phyloP scores from a whole-genome alignment of 2,888 invertebrate genomes.

The Tenthredo mesomela region DNA sequence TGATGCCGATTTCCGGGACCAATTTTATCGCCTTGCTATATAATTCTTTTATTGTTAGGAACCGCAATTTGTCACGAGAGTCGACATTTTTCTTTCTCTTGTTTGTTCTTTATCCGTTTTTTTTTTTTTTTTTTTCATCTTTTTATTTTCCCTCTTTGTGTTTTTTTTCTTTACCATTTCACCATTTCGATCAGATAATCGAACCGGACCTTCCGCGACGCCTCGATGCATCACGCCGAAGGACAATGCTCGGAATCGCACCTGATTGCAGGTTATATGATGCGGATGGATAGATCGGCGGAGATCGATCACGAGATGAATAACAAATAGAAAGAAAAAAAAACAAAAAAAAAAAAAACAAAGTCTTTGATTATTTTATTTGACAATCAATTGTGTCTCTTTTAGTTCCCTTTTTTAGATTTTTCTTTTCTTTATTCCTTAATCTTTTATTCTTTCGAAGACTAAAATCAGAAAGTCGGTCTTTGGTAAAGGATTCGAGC shows the following conservation, averaged over 20 bases:
- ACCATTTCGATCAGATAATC: conserved; percentile 40
- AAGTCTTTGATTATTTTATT: conserved; percentile 10
- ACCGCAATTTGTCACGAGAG: conserved; percentile 39
- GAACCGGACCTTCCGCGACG: conserved; percentile 42
- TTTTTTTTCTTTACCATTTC: neutral
- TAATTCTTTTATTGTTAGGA: conserved; percentile 22
- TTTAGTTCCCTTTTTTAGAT: neutral
- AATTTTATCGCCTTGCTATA: conserved; percentile 36
- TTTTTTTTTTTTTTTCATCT: neutral
- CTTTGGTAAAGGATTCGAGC: conserved; percentile 15
- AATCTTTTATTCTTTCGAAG: neutral
- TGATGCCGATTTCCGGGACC: conserved; percentile 35
- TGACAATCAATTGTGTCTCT: neutral
- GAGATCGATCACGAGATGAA: conserved; percentile 36
- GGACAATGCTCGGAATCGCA: conserved; percentile 56
- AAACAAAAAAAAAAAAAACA: neutral
- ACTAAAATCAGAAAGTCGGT: conserved; percentile 26
- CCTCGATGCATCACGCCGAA: conserved; percentile 64
- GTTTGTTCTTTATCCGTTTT: neutral
- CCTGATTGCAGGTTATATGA: conserved; percentile 55
- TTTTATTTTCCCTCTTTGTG: conserved; percentile 9
- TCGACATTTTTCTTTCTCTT: neutral
- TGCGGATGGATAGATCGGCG: conserved; percentile 39
- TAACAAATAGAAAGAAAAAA: neutral
- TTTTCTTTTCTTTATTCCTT: neutral